Conservation (phyloP, 1,140 invertebrate genomes). For the Meloidogyne floridensis region DNA sequence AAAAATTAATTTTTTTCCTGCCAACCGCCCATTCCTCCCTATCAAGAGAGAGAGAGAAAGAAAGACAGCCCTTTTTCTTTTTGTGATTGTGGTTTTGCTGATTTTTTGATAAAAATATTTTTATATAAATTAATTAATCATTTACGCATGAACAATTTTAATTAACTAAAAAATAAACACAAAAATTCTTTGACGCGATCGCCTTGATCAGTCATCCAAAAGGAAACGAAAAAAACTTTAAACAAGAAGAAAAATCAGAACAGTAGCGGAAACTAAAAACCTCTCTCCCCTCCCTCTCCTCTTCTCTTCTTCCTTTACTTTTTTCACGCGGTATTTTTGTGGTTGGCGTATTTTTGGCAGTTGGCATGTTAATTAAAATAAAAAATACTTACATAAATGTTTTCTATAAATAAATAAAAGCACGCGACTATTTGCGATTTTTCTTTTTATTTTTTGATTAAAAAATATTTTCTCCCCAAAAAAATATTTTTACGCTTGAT, state of each 20-base stretch:
- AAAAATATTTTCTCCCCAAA: neutral
- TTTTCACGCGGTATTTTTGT: neutral
- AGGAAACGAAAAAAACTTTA: slow-evolving; percentile 1
- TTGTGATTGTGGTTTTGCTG: neutral
- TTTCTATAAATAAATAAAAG: neutral
- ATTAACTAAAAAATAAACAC: neutral
- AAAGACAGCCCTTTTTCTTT: neutral
- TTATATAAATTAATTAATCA: neutral
- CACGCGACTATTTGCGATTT: neutral
- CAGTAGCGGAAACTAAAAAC: neutral
- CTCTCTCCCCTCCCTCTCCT: neutral
- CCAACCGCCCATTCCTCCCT: neutral
- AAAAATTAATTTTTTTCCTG: neutral
- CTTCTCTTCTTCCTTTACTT: neutral
- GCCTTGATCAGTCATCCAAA: neutral
- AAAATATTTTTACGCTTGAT: slow-evolving; percentile 26
- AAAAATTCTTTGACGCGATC: neutral
- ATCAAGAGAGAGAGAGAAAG: neutral
- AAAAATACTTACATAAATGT: no score
- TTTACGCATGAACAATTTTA: slow-evolving; percentile 6
- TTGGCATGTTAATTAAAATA: neutral
- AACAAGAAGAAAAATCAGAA: neutral
- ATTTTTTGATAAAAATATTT: neutral
- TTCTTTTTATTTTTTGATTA: neutral
- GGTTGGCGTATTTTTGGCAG: neutral